Evolutionary conservation across 2,113 vertebrate genomes (phyloP).

Genomic region (Nannospalax galili): DNA sequence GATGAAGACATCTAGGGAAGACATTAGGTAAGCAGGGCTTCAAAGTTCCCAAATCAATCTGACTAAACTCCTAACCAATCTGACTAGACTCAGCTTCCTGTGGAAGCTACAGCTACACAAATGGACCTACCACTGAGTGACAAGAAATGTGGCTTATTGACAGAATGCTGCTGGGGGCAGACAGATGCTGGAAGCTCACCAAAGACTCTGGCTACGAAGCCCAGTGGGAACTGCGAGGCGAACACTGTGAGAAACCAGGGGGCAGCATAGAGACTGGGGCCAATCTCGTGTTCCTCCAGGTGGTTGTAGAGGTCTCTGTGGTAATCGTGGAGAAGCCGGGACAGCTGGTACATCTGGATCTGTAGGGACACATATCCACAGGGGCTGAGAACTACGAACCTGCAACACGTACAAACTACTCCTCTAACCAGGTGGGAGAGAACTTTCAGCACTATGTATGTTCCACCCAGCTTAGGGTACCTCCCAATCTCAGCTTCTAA

Average conservation of each 20-base stretch:
- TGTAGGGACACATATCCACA: slow-evolving; percentile 50
- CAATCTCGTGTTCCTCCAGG: slow-evolving; percentile 89
- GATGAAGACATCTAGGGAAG: not conserved
- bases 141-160: accelerated
- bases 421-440: no score
- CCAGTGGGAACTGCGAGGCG: slow-evolving; percentile 90
- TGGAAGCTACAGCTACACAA: not conserved
- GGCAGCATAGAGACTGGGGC: slow-evolving; percentile 90
- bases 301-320: slow-evolving; percentile 90
- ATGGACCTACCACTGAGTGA: accelerated
- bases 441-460: not conserved
- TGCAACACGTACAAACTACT: accelerated
- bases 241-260: slow-evolving; percentile 92
- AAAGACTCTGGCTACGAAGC: slow-evolving; percentile 91
- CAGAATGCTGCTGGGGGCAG: not conserved
- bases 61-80: no score
- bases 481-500: not conserved
- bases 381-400: accelerated
- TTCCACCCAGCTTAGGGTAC: not conserved
- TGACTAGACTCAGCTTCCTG: no score
- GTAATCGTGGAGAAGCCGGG: slow-evolving; percentile 90
- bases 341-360: slow-evolving; percentile 93
- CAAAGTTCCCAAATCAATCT: not conserved
- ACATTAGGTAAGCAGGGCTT: not conserved
- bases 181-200: slow-evolving; percentile 82